Evolutionary conservation across 2,888 invertebrate genomes (phyloP).

Genomic region (Gandaritis pyraliata): DNA sequence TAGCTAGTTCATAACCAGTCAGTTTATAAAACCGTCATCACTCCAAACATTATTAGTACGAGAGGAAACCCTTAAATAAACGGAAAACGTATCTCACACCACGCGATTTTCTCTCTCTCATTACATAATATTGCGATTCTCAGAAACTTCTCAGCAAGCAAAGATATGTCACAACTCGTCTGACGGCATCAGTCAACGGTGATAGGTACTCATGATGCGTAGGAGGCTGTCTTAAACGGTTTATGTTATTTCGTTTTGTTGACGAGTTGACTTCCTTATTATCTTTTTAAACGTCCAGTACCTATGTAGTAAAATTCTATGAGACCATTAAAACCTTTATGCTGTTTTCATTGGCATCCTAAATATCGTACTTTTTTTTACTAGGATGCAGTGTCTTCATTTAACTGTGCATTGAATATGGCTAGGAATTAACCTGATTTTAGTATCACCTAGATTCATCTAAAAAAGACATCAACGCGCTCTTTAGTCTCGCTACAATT

Average conservation of each 20-base stretch:
- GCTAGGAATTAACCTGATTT: too few species aligned
- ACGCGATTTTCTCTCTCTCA: conserved; percentile 8
- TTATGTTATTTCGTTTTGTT: conserved; percentile 15
- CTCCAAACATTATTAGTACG: conserved; percentile 2
- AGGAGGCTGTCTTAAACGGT: conserved; percentile 16
- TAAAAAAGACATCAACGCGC: conserved; percentile 19
- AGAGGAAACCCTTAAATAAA: conserved; percentile 7
- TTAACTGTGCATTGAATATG: too few species aligned
- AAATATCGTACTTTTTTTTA: too few species aligned
- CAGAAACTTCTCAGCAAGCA: conserved; percentile 18
- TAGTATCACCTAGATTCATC: too few species aligned
- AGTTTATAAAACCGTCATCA: conserved; percentile 1
- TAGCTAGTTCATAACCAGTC: background rate
- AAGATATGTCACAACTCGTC: conserved; percentile 11
- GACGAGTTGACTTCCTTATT: conserved; percentile 8
- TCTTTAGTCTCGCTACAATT: background rate
- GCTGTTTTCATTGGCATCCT: conserved; percentile 6
- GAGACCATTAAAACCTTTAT: conserved; percentile 4
- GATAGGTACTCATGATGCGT: conserved; percentile 11
- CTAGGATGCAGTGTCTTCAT: too few species aligned
- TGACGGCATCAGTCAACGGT: conserved; percentile 22
- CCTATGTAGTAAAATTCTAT: conserved; percentile 3
- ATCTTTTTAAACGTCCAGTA: conserved; percentile 1
- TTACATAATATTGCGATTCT: conserved; percentile 15
- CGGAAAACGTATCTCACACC: conserved; percentile 26